phyloP scores from a whole-genome alignment of 2,888 invertebrate genomes.

The Ischnura elegans region DNA sequence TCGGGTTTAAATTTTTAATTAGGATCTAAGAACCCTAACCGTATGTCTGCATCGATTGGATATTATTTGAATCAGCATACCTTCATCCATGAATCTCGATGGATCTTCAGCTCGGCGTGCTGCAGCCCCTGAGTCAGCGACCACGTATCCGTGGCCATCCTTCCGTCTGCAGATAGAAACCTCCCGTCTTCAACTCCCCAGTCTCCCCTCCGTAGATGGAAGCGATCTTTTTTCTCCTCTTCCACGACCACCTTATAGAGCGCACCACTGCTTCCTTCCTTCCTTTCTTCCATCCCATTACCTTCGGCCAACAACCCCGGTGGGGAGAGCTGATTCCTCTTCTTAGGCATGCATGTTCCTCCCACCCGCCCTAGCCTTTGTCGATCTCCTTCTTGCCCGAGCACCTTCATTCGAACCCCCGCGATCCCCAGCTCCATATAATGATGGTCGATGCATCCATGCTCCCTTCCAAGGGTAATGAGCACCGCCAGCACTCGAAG shows the following conservation, averaged over 20 bases:
- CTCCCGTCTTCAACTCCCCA: background rate
- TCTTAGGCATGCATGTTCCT: background rate
- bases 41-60: too few species aligned
- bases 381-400: background rate
- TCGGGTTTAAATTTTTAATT: too few species aligned
- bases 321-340: background rate
- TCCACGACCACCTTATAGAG: constrained; percentile 18
- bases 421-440: background rate
- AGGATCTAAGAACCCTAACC: too few species aligned
- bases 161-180: too few species aligned
- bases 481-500: background rate
- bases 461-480: background rate
- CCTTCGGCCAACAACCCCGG: constrained; percentile 41
- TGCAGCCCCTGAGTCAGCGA: too few species aligned
- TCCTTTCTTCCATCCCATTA: constrained; percentile 56
- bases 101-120: too few species aligned
- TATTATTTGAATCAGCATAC: too few species aligned
- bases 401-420: background rate
- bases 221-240: background rate
- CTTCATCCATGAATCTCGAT: too few species aligned
- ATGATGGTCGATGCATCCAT: background rate
- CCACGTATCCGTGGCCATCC: too few species aligned
- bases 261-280: background rate
- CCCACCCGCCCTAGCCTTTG: background rate
- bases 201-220: background rate